These are phyloP conservation scores for Pogonomyrmex barbatus DNA, from an alignment of 1,140 invertebrate genomes.

Conservation along the genomic window DNA sequence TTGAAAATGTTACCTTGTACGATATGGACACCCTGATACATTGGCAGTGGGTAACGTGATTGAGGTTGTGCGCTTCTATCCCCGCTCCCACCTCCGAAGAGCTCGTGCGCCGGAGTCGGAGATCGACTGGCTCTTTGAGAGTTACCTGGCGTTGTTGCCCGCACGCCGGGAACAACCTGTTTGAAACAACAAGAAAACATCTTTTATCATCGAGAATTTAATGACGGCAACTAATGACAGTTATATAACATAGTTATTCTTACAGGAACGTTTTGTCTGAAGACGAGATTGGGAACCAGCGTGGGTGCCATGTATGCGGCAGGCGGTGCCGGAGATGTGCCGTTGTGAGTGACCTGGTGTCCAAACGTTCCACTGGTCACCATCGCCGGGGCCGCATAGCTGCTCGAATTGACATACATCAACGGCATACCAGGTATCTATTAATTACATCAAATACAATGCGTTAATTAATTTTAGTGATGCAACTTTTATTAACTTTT, in stretches of 20 bases:
- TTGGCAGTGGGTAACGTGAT: constrained; percentile 85
- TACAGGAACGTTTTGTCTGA: constrained; percentile 84
- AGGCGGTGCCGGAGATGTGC: constrained; percentile 79
- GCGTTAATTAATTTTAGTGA: not conserved
- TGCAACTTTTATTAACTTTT: not conserved
- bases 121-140: constrained; percentile 84
- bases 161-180: constrained; percentile 80
- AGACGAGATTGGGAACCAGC: constrained; percentile 83
- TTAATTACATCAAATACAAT: constrained; percentile 9
- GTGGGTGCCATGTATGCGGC: constrained; percentile 82
- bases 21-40: constrained; percentile 85
- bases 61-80: constrained; percentile 83
- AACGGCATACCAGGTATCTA: constrained; percentile 83
- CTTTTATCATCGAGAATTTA: not conserved
- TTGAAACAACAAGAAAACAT: not conserved
- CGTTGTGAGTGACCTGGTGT: constrained; percentile 80
- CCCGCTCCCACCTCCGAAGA: constrained; percentile 79
- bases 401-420: constrained; percentile 84
- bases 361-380: constrained; percentile 81
- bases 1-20: constrained; percentile 80
- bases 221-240: not conserved
- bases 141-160: constrained; percentile 83
- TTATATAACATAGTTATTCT: too few species aligned
- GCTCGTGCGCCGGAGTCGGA: constrained; percentile 82
- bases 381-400: constrained; percentile 81